Evolutionary conservation across 2,797 vertebrate species (phyloP), one percentile per base, ranked within the genome.

Genomic region (Neostethus bicornis): DNA sequence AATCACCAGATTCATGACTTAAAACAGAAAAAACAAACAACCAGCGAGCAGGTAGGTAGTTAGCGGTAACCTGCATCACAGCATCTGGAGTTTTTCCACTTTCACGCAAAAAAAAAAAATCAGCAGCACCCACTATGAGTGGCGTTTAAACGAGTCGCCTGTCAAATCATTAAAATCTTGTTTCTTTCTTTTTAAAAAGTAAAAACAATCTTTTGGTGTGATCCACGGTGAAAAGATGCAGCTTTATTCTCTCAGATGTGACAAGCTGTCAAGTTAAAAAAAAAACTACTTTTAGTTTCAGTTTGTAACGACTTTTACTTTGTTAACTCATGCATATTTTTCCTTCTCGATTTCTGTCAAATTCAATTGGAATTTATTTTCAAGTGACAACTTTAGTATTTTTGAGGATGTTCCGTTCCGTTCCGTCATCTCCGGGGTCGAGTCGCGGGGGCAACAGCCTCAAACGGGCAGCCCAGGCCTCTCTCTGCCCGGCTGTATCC

Each of bases 81-180:
- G 10, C 67, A 68, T 20, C 60, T 76, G 66, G 51, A 23, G 49
- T 9, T 61, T 47, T 21, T 26, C 59, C 48, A 37, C 31, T 32
- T 32, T 39, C 53, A 52, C 29, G 16, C 38, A 48, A 53, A 44
- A 46, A 48, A 53, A 44, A 46, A 55, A 48, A 37, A 29, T 61
- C 41, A 56, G 11, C 13, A 5, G 48, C 35, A 32, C 21, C 20
- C 54, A 24, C 61, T 41, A 51, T 34, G 60, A 79, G 41, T 51
- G 61, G 59, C 68, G 62, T 79, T 68, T 55, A 66, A 75, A 73
- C 57, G 61, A 79, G 58, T 71, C 58, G 64, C 64, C 77, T 76
- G 67, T 73, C 67, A 80, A 66, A 77, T 73, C 62, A 79, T 83
- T 70, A 78, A 71, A 68, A 66, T 70, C 50, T 3, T 48, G 44